Evolutionary conservation across 2,113 vertebrate genomes (phyloP).

Genomic region (Thamnaconus septentrionalis): DNA sequence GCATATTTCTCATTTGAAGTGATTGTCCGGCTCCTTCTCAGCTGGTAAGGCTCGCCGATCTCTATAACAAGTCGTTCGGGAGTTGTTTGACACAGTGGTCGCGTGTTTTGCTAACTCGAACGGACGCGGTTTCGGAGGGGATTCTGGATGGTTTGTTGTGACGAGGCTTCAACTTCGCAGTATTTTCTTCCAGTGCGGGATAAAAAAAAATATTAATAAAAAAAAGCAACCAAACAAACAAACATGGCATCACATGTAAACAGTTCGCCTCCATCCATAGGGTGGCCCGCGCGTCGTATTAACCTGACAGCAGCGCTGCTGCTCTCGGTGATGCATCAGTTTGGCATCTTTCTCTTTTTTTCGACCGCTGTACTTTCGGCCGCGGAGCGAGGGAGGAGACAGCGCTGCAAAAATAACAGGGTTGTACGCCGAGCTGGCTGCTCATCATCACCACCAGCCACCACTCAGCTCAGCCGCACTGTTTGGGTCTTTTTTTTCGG

Average conservation of each 20-base stretch:
- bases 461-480: neutral
- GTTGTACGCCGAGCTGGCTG: neutral
- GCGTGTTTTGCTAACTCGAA: neutral
- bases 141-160: no score
- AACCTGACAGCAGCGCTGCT: neutral
- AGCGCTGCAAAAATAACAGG: neutral
- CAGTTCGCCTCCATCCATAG: no score
- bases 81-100: neutral
- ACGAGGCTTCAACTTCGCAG: no score
- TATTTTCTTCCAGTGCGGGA: no score
- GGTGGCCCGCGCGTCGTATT: neutral
- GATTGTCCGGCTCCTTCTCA: conserved; percentile 28
- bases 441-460: no score
- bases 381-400: conserved; percentile 15
- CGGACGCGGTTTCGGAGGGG: neutral
- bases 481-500: neutral
- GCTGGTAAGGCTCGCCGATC: conserved; percentile 52
- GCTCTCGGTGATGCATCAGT: neutral
- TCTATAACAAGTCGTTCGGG: neutral
- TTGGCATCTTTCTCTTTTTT: neutral
- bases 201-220: no score
- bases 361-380: conserved; percentile 5
- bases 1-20: conserved; percentile 19
- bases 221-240: no score
- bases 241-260: no score